These are phyloP conservation scores for Phania funesta DNA, from an alignment of 2,888 invertebrate species.

Conservation along the genomic window DNA sequence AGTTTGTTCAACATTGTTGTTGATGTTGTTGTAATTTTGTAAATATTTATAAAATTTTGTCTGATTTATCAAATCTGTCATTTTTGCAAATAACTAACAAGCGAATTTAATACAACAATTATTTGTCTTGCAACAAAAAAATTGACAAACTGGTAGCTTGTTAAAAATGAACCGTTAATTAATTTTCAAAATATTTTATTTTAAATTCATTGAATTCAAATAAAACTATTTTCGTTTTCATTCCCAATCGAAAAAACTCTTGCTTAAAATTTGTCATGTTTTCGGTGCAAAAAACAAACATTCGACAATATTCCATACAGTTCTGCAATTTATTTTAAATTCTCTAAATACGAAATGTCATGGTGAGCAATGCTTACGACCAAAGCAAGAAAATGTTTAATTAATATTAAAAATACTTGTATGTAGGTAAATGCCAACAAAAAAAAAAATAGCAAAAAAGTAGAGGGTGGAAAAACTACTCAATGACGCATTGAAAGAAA, in stretches of 20 bases:
- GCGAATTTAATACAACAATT: neutral
- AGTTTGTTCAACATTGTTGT: no score
- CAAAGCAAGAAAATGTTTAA: constrained; percentile 8
- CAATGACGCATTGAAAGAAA: constrained; percentile 40
- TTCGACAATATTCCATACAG: constrained; percentile 53
- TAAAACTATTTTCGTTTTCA: neutral
- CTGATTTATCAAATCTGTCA: constrained; percentile 1
- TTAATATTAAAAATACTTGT: constrained; percentile 39
- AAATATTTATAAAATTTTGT: neutral
- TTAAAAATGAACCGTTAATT: constrained; percentile 43
- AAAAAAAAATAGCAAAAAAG: neutral
- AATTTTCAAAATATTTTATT: constrained; percentile 26
- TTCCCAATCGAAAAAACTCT: constrained; percentile 1
- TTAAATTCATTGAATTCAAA: neutral
- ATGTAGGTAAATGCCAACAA: neutral
- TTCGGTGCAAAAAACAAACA: constrained; percentile 6
- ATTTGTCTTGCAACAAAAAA: constrained; percentile 7
- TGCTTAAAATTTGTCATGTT: constrained; percentile 31
- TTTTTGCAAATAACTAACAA: neutral
- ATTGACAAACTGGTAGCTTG: constrained; percentile 44
- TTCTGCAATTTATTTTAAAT: constrained; percentile 49
- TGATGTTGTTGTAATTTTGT: neutral
- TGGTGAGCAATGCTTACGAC: neutral
- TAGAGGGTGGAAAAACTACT: constrained; percentile 13
- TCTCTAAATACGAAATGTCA: constrained; percentile 18